phyloP scores from a whole-genome alignment of 2,888 invertebrate genomes.

The Volucella bombylans region DNA sequence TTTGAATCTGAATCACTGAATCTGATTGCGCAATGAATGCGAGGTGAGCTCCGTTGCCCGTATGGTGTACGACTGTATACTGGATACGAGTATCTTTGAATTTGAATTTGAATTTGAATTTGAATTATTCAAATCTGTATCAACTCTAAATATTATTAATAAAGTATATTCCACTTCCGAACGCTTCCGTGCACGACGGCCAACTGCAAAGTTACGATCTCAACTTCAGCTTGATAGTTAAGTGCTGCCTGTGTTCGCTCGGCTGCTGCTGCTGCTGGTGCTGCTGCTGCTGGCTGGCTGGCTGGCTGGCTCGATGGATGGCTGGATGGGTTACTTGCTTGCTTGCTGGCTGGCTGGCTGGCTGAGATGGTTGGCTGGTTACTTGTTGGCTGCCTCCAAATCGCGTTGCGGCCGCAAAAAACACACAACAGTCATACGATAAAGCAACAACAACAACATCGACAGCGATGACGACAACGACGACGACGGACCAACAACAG shows the following conservation, averaged over 20 bases:
- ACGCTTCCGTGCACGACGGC: constrained; percentile 83
- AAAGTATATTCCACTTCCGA: constrained; percentile 83
- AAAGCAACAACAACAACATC: constrained; percentile 58
- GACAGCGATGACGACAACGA: constrained; percentile 46
- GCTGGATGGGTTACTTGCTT: constrained; percentile 46
- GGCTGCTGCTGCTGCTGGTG: constrained; percentile 76
- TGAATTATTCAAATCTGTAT: constrained; percentile 74
- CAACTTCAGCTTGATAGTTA: constrained; percentile 82
- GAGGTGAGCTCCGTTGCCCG: constrained; percentile 26
- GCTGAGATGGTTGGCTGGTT: constrained; percentile 72
- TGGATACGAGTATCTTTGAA: too few species aligned
- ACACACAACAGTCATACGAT: constrained; percentile 64
- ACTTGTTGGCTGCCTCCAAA: constrained; percentile 68
- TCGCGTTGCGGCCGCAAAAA: constrained; percentile 70
- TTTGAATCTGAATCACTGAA: constrained; percentile 41
- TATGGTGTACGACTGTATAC: neutral
- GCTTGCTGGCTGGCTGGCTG: constrained; percentile 71
- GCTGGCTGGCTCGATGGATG: constrained; percentile 32
- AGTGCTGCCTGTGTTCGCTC: constrained; percentile 81
- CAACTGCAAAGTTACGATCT: constrained; percentile 83
- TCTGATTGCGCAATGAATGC: constrained; percentile 59
- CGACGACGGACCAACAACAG: constrained; percentile 37
- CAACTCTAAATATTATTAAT: constrained; percentile 81
- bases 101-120: constrained; percentile 56
- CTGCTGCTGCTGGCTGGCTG: constrained; percentile 67